phyloP scores from a whole-genome alignment of 2,113 vertebrate genomes.

The Notiomystis cincta region DNA sequence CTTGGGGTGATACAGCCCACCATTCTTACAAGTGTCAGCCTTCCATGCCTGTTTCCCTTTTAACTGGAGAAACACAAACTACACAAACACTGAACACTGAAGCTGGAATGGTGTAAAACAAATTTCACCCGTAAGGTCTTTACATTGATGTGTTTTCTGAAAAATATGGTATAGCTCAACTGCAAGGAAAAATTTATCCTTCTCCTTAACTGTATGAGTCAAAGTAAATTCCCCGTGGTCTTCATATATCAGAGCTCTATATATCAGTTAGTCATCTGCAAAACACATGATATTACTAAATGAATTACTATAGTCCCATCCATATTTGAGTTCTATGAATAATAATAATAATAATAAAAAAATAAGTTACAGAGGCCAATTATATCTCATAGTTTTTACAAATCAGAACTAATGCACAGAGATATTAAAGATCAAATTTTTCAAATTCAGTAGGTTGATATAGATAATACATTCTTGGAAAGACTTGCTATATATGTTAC shows the following conservation, averaged over 20 bases:
- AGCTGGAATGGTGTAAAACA: background rate
- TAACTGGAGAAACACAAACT: background rate
- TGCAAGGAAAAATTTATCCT: background rate
- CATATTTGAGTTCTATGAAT: background rate
- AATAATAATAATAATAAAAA: background rate
- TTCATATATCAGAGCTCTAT: background rate
- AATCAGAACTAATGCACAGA: background rate
- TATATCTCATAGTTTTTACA: background rate
- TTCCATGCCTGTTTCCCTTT: background rate
- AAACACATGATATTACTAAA: background rate
- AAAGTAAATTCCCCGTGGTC: background rate
- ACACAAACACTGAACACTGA: background rate
- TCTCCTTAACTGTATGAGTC: background rate
- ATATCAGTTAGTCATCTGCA: background rate
- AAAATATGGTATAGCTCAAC: background rate
- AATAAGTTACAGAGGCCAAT: background rate
- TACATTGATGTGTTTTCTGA: background rate
- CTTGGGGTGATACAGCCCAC: background rate
- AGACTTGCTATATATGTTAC: background rate
- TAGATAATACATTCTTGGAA: background rate
- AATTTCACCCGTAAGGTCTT: background rate
- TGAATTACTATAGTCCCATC: background rate
- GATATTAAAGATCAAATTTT: background rate
- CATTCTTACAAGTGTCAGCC: background rate
- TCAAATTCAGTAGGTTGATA: background rate